Evolutionary conservation across 2,888 invertebrate species (phyloP).

Genomic region (Euspilapteryx auroguttella): DNA sequence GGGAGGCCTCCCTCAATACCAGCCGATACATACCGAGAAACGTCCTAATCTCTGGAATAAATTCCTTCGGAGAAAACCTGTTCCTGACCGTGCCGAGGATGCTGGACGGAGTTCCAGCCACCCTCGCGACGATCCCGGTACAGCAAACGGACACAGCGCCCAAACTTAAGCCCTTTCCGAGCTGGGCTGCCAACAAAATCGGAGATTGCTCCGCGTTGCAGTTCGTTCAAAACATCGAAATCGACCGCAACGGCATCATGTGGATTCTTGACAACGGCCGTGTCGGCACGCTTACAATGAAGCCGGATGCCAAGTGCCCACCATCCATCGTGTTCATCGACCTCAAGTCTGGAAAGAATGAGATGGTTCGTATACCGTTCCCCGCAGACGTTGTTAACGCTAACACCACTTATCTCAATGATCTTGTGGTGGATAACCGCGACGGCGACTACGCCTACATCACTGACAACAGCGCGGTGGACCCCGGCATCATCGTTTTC

Average conservation of each 20-base stretch:
- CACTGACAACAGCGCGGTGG: conserved; percentile 67
- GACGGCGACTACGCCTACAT: conserved; percentile 73
- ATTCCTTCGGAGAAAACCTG: conserved; percentile 66
- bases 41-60: conserved; percentile 69
- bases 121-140: conserved; percentile 63
- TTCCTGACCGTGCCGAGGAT: conserved; percentile 72
- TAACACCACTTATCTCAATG: conserved; percentile 67
- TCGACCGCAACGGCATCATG: conserved; percentile 70
- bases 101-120: conserved; percentile 71
- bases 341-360: conserved; percentile 59
- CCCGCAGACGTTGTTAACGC: conserved; percentile 61
- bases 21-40: conserved; percentile 68
- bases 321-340: conserved; percentile 71
- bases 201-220: conserved; percentile 72
- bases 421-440: conserved; percentile 72
- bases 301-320: conserved; percentile 60
- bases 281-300: conserved; percentile 59
- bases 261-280: conserved; percentile 72
- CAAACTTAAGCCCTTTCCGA: conserved; percentile 68
- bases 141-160: conserved; percentile 55
- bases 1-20: conserved; percentile 52
- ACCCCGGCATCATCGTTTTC: conserved; percentile 75
- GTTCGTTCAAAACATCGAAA: conserved; percentile 74
- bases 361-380: conserved; percentile 63
- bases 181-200: conserved; percentile 67